Base-by-base conservation (phyloP, 2,888 invertebrate genomes). In the Ochlodes sylvanus region DNA sequence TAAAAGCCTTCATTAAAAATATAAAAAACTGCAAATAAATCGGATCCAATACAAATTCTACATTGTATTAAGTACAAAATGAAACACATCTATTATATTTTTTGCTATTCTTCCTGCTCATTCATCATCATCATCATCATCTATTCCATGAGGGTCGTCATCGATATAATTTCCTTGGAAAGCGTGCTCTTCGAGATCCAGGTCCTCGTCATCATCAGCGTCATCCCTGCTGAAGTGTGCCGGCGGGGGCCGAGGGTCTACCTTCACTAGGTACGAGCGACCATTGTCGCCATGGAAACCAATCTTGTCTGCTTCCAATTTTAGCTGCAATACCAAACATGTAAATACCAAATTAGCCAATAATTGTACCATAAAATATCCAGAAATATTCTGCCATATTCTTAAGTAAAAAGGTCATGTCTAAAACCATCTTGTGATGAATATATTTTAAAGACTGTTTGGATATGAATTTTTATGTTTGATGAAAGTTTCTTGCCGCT, bases 211-310 rank as follows among this genome's bases (percentile, higher is more conserved):
- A 10, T 80, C 79, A 2, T 85, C 80, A 12, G 75, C 77, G 0
- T 78, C 75, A 5, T 82, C 83, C 2, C 79, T 17, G 72, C 72
- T 1, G 44, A 19, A 47, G 62, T 71, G 0, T 57, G 60, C 0
- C 68, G 66, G 0, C 15, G 21, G 47, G 10, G 0, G 44, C 0
- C 2, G 66, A 56, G 0, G 68, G 65, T 6, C 71, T 12, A 0
- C 67, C 54, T 3, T 70, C 61, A 69, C 63, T 6, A 78, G 66
- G 60, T 84, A 79, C 0, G 86, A 79, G 1, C 79, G 77, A 10
- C 84, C 84, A 4, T 72, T 75, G 0, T 82, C 77, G 5, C 78
- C 81, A 66, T 72, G 70, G 69, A 87, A 83, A 0, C 80, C 78
- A 5, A 88, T 38, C 19, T 71, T 79, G 12, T 74, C 70, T 0